Percentiles rank a stretch among this genome's conserved stretches.
phyloP scores from a whole-genome alignment of 2,113 vertebrate species.

The Sylvilagus bachmani region DNA sequence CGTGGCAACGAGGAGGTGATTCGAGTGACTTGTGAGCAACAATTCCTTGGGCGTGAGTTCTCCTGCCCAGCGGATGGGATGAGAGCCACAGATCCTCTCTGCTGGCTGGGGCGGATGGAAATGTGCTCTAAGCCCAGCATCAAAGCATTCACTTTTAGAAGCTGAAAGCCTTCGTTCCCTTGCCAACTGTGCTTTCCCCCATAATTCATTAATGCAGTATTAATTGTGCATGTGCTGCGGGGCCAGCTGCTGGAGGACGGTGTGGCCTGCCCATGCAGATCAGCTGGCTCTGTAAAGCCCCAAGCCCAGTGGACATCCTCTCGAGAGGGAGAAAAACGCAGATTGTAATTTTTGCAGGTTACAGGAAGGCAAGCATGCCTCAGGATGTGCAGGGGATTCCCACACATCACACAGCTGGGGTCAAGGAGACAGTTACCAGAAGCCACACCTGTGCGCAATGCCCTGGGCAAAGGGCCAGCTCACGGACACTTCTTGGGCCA shows the following conservation, averaged over 20 bases:
- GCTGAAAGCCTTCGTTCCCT: slow-evolving; percentile 84
- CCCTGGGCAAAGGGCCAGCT: slow-evolving; percentile 56
- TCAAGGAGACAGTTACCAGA: slow-evolving; percentile 56
- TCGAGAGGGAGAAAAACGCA: background rate
- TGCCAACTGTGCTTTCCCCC: slow-evolving; percentile 79
- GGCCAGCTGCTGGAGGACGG: slow-evolving; percentile 57
- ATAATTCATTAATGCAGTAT: slow-evolving; percentile 86
- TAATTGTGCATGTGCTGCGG: slow-evolving; percentile 84
- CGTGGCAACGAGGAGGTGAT: background rate
- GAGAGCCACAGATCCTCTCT: slow-evolving; percentile 80
- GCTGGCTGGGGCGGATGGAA: slow-evolving; percentile 83
- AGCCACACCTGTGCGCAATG: slow-evolving; percentile 51
- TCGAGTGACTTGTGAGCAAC: slow-evolving; percentile 36
- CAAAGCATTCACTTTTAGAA: slow-evolving; percentile 86
- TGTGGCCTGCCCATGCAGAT: background rate
- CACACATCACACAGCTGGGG: accelerated
- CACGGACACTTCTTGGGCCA: background rate
- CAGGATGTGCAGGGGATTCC: background rate
- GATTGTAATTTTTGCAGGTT: background rate
- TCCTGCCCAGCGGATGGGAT: slow-evolving; percentile 61
- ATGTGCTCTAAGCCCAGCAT: slow-evolving; percentile 84
- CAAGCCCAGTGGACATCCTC: background rate
- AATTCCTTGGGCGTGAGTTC: slow-evolving; percentile 59
- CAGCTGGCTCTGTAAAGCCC: background rate
- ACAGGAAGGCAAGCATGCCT: accelerated